Evolutionary conservation across 2,113 vertebrate species (phyloP).

Genomic region (Herpailurus yagouaroundi): DNA sequence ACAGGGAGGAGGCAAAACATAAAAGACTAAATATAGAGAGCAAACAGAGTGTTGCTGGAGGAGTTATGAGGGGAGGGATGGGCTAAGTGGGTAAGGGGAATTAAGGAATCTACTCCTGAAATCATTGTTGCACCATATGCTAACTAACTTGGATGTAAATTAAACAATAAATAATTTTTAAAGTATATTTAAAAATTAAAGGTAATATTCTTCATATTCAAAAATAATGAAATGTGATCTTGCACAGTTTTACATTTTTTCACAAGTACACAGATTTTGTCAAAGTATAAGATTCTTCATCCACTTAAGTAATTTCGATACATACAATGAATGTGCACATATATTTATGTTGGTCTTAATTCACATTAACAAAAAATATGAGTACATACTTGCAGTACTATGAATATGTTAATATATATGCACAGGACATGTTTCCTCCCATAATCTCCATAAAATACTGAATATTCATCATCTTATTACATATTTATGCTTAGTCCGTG

Average conservation of each 20-base stretch:
- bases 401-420: not conserved
- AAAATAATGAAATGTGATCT: not conserved
- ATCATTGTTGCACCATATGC: too few relatives aligned
- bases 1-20: too few relatives aligned
- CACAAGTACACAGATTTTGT: not conserved
- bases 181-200: not conserved
- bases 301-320: not conserved
- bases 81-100: too few relatives aligned
- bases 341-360: not conserved
- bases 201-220: slow-evolving; percentile 16
- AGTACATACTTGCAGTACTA: not conserved
- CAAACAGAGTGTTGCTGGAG: too few relatives aligned
- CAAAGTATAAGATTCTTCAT: not conserved
- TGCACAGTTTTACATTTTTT: not conserved
- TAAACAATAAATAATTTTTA: too few relatives aligned
- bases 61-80: too few relatives aligned
- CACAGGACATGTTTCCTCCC: not conserved
- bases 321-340: not conserved
- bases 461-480: not conserved
- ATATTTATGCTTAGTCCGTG: not conserved
- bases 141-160: too few relatives aligned
- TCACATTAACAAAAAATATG: not conserved
- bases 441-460: not conserved
- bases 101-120: too few relatives aligned
- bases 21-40: too few relatives aligned